Conservation (phyloP, 2,113 vertebrate genomes). For the Crotalus viridis region DNA sequence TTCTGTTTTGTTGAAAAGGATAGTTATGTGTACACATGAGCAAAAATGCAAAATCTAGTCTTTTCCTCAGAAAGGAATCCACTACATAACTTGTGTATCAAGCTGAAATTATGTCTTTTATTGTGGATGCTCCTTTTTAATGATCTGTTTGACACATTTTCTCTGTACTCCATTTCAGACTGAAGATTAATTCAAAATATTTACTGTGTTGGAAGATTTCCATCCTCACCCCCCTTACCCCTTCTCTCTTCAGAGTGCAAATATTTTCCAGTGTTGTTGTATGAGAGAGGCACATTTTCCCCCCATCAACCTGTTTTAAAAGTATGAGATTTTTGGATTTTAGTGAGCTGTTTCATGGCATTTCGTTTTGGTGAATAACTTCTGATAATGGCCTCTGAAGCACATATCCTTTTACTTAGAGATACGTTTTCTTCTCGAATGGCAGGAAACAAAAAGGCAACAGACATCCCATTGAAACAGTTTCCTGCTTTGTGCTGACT, state of each 20-base stretch:
- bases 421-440: not conserved
- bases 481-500: constrained; percentile 29
- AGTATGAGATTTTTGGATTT: constrained; percentile 3
- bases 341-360: not conserved
- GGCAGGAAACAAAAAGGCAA: constrained; percentile 25
- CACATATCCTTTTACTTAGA: constrained; percentile 25
- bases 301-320: not conserved
- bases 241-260: not conserved
- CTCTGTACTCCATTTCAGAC: not conserved
- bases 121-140: constrained; percentile 14
- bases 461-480: constrained; percentile 8
- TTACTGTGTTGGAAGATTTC: constrained; percentile 3
- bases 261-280: constrained; percentile 1
- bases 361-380: constrained; percentile 4
- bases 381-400: constrained; percentile 12
- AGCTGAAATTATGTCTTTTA: constrained; percentile 27
- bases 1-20: not conserved
- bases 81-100: not conserved
- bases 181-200: constrained; percentile 22
- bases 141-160: constrained; percentile 10
- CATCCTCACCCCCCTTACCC: not conserved
- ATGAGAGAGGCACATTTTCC: not conserved
- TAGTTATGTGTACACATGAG: not conserved
- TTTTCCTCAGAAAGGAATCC: constrained; percentile 25
- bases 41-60: constrained; percentile 39